phyloP scores from a whole-genome alignment of 2,888 invertebrate genomes.

The Sclerodermus sp. region DNA sequence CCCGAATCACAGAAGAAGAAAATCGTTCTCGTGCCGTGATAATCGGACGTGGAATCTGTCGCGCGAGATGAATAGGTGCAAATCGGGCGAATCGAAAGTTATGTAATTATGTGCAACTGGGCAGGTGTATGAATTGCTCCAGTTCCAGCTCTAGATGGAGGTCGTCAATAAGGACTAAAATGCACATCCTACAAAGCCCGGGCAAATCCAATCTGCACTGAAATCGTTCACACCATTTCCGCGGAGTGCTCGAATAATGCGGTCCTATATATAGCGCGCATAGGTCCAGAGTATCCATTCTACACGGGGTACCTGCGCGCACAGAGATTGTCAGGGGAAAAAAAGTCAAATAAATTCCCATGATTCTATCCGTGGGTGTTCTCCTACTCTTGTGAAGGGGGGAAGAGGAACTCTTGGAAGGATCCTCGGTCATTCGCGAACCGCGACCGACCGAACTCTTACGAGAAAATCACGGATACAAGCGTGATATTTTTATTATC shows the following conservation, averaged over 20 bases:
- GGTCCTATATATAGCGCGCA: neutral
- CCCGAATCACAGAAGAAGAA: no score
- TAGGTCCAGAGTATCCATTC: neutral
- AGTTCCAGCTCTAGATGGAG: neutral
- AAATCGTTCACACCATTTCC: slow-evolving; percentile 16
- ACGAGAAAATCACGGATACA: no score
- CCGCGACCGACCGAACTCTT: no score
- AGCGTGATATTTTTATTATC: no score
- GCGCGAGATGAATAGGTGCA: neutral
- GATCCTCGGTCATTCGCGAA: no score
- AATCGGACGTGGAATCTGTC: no score
- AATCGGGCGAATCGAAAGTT: neutral
- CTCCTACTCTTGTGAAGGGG: no score
- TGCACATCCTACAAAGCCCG: slow-evolving; percentile 1
- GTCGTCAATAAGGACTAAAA: neutral
- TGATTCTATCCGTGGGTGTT: neutral
- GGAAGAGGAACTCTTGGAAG: no score
- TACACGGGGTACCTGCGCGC: neutral
- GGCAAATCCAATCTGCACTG: slow-evolving; percentile 26
- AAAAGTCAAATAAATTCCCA: neutral
- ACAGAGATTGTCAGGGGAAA: neutral
- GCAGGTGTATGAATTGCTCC: neutral
- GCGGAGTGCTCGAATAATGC: neutral
- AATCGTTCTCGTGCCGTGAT: no score
- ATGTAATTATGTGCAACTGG: neutral